Evolutionary conservation across 2,797 vertebrate genomes (phyloP).

Genomic region (Myoxocephalus aenaeus): DNA sequence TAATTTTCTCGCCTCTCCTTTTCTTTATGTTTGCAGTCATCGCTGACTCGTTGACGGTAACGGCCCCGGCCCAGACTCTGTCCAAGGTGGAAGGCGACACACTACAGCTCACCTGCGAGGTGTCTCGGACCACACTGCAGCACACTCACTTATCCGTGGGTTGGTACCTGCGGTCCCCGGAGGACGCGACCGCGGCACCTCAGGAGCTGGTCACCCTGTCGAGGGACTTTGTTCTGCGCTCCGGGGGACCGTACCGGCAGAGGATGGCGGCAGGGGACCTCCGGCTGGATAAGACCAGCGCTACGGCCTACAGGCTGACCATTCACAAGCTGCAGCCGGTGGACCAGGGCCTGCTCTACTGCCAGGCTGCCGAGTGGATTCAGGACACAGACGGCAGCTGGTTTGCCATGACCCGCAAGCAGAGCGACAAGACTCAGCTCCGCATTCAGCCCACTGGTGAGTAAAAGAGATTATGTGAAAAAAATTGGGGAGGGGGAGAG

Average conservation of each 20-base stretch:
- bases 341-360: slow-evolving; percentile 96
- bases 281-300: slow-evolving; percentile 92
- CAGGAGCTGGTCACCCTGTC: slow-evolving; percentile 93
- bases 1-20: slow-evolving; percentile 15
- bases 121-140: slow-evolving; percentile 88
- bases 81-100: slow-evolving; percentile 94
- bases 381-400: slow-evolving; percentile 93
- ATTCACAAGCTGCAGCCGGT: slow-evolving; percentile 94
- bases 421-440: slow-evolving; percentile 90
- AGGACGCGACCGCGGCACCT: slow-evolving; percentile 76
- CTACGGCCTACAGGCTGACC: slow-evolving; percentile 90
- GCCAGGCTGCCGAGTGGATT: slow-evolving; percentile 96
- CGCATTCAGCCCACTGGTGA: slow-evolving; percentile 94
- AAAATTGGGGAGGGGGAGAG: too few relatives aligned
- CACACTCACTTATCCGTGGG: slow-evolving; percentile 95
- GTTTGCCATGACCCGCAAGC: slow-evolving; percentile 95
- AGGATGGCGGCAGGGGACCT: slow-evolving; percentile 92
- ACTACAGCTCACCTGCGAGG: slow-evolving; percentile 92
- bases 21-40: slow-evolving; percentile 86
- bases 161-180: slow-evolving; percentile 90
- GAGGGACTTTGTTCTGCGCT: slow-evolving; percentile 91
- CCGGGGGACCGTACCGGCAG: slow-evolving; percentile 89
- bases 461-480: slow-evolving; percentile 22
- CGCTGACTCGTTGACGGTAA: slow-evolving; percentile 89
- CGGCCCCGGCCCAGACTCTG: slow-evolving; percentile 87